phyloP scores from a whole-genome alignment of 1,140 invertebrate genomes.

The Choristoneura fumiferana region DNA sequence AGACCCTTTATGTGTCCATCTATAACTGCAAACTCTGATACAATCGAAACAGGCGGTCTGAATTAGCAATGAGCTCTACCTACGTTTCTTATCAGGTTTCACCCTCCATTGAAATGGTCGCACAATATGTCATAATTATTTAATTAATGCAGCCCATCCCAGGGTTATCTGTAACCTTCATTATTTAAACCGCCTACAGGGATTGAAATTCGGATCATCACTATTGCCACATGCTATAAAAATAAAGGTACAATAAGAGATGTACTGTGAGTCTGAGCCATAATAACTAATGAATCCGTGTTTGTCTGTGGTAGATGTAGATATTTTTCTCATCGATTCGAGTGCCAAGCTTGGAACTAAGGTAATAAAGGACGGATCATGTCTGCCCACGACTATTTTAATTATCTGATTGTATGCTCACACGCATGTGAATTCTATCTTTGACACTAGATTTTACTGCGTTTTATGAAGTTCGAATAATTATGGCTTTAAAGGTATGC shows the following conservation, averaged over 20 bases:
- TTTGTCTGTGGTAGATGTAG: constrained; percentile 36
- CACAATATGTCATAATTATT: constrained; percentile 75
- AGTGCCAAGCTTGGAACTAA: constrained; percentile 17
- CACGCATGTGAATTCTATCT: constrained; percentile 56
- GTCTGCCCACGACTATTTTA: constrained; percentile 48
- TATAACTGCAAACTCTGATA: constrained; percentile 3
- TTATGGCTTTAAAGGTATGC: neutral
- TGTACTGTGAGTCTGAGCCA: neutral
- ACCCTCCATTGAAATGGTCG: constrained; percentile 66
- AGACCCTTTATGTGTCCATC: neutral
- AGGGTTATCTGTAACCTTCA: constrained; percentile 55
- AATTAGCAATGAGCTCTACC: constrained; percentile 37
- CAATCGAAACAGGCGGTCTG: constrained; percentile 29
- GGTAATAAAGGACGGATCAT: constrained; percentile 28
- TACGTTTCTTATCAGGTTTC: constrained; percentile 52
- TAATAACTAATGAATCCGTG: too few species aligned
- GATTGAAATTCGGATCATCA: constrained; percentile 8
- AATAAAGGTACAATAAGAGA: neutral
- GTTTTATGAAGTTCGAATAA: constrained; percentile 1
- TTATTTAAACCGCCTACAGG: constrained; percentile 55
- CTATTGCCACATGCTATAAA: constrained; percentile 7
- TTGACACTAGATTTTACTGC: neutral
- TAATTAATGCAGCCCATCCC: constrained; percentile 60
- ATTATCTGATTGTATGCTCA: constrained; percentile 52
- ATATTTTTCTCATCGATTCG: constrained; percentile 43